Conservation (phyloP, 2,797 vertebrate genomes). For the Trematocara caparti region DNA sequence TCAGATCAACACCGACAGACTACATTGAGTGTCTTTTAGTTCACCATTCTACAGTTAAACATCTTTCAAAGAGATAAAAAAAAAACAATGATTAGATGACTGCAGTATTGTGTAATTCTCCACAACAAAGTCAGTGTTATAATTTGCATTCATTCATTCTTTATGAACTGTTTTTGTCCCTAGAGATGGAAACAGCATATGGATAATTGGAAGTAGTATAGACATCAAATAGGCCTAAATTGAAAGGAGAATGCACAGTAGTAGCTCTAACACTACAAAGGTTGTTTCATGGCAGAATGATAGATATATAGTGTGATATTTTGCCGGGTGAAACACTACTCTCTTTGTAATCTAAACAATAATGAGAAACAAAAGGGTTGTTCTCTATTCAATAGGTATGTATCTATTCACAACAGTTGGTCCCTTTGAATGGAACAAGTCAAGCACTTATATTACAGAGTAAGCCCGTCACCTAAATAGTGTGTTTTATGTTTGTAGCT, state of each 20-base stretch:
- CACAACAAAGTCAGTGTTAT: not conserved
- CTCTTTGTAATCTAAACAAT: not conserved
- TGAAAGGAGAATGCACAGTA: not conserved
- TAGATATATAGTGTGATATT: not conserved
- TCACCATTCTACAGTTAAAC: not conserved
- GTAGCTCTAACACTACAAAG: not conserved
- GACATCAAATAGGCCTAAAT: not conserved
- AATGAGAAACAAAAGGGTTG: not conserved
- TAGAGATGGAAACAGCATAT: conserved; percentile 12
- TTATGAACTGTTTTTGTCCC: not conserved
- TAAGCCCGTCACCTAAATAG: not conserved
- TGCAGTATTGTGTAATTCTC: not conserved
- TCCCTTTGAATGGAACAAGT: not conserved
- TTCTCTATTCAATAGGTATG: not conserved
- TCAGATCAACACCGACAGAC: conserved; percentile 59
- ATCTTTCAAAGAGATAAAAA: conserved; percentile 8
- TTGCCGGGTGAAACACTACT: not conserved
- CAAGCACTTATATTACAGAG: not conserved
- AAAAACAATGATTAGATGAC: not conserved
- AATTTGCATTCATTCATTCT: not conserved
- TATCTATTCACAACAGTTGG: not conserved
- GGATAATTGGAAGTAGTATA: conserved; percentile 1
- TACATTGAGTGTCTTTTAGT: conserved; percentile 7
- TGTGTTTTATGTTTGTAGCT: not conserved
- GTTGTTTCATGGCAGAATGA: not conserved